Evolutionary conservation across 2,888 invertebrate species (phyloP).

Genomic region (Loripinus fragilis): DNA sequence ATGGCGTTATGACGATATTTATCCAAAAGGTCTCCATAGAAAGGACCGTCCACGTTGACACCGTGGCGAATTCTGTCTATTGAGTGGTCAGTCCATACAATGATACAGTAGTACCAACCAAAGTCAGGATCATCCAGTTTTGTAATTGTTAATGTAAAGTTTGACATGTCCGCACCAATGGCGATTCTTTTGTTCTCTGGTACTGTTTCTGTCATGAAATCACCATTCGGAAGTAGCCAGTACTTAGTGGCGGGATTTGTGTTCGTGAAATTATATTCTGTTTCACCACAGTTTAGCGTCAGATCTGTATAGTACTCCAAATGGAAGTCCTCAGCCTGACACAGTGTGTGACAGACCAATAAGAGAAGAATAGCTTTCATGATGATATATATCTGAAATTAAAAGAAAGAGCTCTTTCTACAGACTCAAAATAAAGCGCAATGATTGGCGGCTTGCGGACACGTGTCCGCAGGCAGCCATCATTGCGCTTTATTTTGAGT

Average conservation of each 20-base stretch:
- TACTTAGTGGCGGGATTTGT: conserved; percentile 23
- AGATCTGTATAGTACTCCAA: conserved; percentile 52
- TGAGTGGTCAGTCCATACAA: conserved; percentile 44
- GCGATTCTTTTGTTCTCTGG: conserved; percentile 9
- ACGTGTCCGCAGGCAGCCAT: too few species aligned
- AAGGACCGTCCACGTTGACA: conserved; percentile 72
- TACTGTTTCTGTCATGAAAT: conserved; percentile 20
- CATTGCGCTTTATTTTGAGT: too few species aligned
- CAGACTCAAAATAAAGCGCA: too few species aligned
- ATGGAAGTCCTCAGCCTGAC: conserved; percentile 24
- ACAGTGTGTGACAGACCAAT: not conserved
- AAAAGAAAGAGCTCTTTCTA: too few species aligned
- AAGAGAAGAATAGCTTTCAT: not conserved
- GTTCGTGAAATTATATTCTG: conserved; percentile 25
- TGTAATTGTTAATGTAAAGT: conserved; percentile 55
- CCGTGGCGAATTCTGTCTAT: conserved; percentile 62
- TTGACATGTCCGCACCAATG: conserved; percentile 11
- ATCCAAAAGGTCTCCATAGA: conserved; percentile 65
- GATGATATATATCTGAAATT: not conserved
- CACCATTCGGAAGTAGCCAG: conserved; percentile 62
- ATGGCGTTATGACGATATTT: conserved; percentile 71
- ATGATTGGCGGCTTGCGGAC: too few species aligned
- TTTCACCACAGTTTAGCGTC: conserved; percentile 49
- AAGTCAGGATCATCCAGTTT: conserved; percentile 70
- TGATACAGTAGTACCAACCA: conserved; percentile 69